Evolutionary conservation across 2,888 invertebrate genomes (phyloP), one percentile per base, ranked within the genome.

Genomic region (Orthonevra nobilis): DNA sequence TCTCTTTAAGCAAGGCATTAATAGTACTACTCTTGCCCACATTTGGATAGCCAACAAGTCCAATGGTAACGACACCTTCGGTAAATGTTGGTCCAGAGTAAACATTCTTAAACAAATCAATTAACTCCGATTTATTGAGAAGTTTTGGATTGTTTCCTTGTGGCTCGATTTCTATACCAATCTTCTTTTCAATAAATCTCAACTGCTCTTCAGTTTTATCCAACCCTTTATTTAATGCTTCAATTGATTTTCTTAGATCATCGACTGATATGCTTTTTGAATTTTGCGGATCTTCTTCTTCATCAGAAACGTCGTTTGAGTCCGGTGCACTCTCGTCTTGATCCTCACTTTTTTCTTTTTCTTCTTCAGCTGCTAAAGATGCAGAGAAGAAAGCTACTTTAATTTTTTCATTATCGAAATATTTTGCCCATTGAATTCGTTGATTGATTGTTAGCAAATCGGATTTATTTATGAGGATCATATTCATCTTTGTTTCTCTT

Each of bases 1-100:
- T 99, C 26, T 92, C 92, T 82, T 93, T 92, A 89, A 99, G 91
- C 44, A 99, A 88, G 12, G 97, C 92, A 90, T 99, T 99, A 72
- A 99, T 98, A 5, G 99, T 97, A 74, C 99, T 99, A 88, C 98
- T 99, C 89, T 99, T 99, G n/a, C 99, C 99, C 0, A 99, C 99
- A 91, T 99, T 99, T 0, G 99, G 99, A 90, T 99, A 99, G 1
- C 99, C 99, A 68, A 99, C 98, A 88, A 98, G 91, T 4, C 98
- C 97, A 68, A 97, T 92, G n/a, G 96, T 96, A 4, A 94, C 91
- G 23, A 93, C 86, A n/a, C 90, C 89, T 23, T 88, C 84, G 15
- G 89, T 88, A 86, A 87, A 87, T 86, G 90, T 89, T 0, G 82
- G 77, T 0, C 90, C 90, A 2, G 83, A 87, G 69, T 92, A 91